Evolutionary conservation across 2,888 invertebrate species (phyloP).

Genomic region (Oconnorella tubifera): DNA sequence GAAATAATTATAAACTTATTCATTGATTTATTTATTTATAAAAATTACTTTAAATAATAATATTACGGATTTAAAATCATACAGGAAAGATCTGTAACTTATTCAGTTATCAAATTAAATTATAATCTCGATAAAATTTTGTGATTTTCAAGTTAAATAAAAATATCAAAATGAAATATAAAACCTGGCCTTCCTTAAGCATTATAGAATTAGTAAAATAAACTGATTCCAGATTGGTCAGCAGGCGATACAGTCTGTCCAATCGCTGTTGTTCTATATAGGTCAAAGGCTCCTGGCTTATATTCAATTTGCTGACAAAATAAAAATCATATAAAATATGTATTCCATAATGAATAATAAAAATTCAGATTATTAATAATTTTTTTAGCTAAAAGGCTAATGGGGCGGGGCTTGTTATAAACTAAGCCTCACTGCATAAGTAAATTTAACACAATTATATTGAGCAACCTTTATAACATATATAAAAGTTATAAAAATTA

Average conservation of each 20-base stretch:
- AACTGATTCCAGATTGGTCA: not conserved
- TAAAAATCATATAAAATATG: no score
- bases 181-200: not conserved
- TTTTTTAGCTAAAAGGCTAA: no score
- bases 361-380: no score
- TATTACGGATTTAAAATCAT: not conserved
- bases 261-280: not conserved
- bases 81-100: not conserved
- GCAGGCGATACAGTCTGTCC: not conserved
- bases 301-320: no score
- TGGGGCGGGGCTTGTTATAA: no score
- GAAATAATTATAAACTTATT: conserved; percentile 1
- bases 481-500: no score
- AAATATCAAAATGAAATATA: not conserved
- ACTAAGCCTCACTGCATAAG: no score
- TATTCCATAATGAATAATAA: no score
- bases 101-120: not conserved
- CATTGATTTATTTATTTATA: no score
- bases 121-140: not conserved
- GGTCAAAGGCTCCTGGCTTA: not conserved
- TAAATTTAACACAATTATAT: no score
- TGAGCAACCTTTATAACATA: no score
- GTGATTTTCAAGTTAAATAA: not conserved
- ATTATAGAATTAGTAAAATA: not conserved
- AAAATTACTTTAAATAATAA: not conserved